Conservation (phyloP, 2,113 vertebrate genomes). For the Etheostoma spectabile region DNA sequence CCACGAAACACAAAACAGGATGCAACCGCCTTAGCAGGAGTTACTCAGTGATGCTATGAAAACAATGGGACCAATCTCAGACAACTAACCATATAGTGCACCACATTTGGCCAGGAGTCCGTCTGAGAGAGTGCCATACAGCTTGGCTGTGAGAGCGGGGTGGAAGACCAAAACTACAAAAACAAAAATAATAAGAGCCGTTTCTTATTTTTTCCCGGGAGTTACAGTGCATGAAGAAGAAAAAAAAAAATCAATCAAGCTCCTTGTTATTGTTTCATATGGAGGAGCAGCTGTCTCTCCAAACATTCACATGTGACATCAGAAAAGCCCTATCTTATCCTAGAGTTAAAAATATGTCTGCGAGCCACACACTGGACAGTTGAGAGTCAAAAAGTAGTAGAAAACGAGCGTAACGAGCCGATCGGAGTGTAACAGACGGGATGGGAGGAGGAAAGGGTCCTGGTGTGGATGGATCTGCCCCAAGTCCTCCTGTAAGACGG, state of each 20-base stretch:
- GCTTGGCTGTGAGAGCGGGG: constrained; percentile 75
- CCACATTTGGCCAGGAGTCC: constrained; percentile 43
- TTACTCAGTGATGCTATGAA: constrained; percentile 54
- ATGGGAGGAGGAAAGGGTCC: constrained; percentile 24
- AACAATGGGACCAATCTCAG: constrained; percentile 59
- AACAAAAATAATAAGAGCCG: constrained; percentile 65
- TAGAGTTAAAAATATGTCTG: constrained; percentile 64
- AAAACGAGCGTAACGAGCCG: constrained; percentile 50
- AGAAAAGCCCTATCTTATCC: constrained; percentile 66
- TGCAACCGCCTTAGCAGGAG: constrained; percentile 42
- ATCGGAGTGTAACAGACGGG: constrained; percentile 66
- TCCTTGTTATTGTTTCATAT: constrained; percentile 50
- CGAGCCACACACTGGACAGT: constrained; percentile 65
- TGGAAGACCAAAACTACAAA: constrained; percentile 78
- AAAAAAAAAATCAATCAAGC: constrained; percentile 40
- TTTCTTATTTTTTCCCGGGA: constrained; percentile 13
- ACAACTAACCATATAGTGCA: constrained; percentile 61
- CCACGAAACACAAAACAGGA: constrained; percentile 48
- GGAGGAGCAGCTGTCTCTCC: constrained; percentile 49
- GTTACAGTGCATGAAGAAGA: constrained; percentile 73
- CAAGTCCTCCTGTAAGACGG: constrained; percentile 16
- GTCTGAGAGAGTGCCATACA: constrained; percentile 72
- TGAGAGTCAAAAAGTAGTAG: constrained; percentile 55
- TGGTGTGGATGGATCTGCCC: constrained; percentile 55
- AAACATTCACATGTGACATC: constrained; percentile 72